Evolutionary conservation across 2,888 invertebrate species (phyloP), one percentile per base, ranked within the genome.

Genomic region (Actias luna): DNA sequence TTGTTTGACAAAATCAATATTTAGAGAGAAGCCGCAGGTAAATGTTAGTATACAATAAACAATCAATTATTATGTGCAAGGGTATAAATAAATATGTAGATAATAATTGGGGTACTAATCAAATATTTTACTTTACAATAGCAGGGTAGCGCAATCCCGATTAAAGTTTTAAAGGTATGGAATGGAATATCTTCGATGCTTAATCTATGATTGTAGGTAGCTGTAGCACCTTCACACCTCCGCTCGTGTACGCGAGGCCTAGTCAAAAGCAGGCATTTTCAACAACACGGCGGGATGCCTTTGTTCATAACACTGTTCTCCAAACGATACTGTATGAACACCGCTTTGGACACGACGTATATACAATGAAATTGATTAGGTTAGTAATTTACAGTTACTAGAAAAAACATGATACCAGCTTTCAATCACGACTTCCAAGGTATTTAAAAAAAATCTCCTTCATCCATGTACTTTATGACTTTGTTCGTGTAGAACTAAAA

Each of bases 231-330:
- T 74, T 73, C 72, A 68, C 75, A 73, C 74, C 72, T 76, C 65
- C 69, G 70, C 65, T 65, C 72, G 68, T 70, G 67, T 67, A 72
- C 74, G 71, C 74, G 71, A 65, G 69, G 66, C 66, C 65, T 69
- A 83, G 78, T 84, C 83, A 78, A 82, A 82, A 83, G 82, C 84
- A 83, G 77, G 82, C 78, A 79, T 79, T 83, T 79, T 72, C 78
- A 79, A 79, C 79, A 85, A 83, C 63, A 65, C 65, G 71, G 65
- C 60, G 63, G 29, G 42, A 8, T n/a, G 55, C 55, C 55, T 55
- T 55, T 59, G 59, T 59, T 42, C 59, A 16, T 42, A 29, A 59
- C 42, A 59, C 42, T 59, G 42, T 59, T 59, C 25, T 59, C 29
- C 16, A 59, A 59, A 18, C 42, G 36, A 27, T 29, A 29, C 27